phyloP scores from a whole-genome alignment of 2,888 invertebrate species.

The Taenaris catops region DNA sequence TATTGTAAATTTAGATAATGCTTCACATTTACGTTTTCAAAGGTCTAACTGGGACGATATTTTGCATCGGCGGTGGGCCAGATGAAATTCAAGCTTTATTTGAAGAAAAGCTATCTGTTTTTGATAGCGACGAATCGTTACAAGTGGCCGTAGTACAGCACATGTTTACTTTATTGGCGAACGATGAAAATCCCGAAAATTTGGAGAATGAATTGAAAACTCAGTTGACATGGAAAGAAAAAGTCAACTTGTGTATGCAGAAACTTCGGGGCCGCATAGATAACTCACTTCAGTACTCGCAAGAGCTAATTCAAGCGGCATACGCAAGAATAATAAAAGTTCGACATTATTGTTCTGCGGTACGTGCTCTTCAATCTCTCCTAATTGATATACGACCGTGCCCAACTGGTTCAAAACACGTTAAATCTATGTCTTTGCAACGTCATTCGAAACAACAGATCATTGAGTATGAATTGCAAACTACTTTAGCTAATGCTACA shows the following conservation, averaged over 20 bases:
- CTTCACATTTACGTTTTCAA: constrained; percentile 5
- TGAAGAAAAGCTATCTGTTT: constrained; percentile 26
- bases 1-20: no score
- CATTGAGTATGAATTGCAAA: constrained; percentile 36
- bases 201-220: constrained; percentile 20
- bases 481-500: constrained; percentile 31
- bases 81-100: constrained; percentile 30
- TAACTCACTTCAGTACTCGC: constrained; percentile 41
- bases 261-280: constrained; percentile 32
- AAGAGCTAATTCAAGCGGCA: constrained; percentile 35
- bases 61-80: constrained; percentile 44
- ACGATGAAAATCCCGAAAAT: constrained; percentile 13
- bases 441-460: constrained; percentile 31
- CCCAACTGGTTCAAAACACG: constrained; percentile 16
- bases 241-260: constrained; percentile 34
- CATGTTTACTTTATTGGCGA: constrained; percentile 31
- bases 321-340: constrained; percentile 31
- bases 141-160: constrained; percentile 32
- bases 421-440: constrained; percentile 28
- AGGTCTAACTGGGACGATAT: constrained; percentile 47
- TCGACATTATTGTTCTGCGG: constrained; percentile 23
- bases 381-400: constrained; percentile 34
- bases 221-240: constrained; percentile 32
- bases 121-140: constrained; percentile 27
- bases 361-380: constrained; percentile 31